Evolutionary conservation across 2,113 vertebrate species (phyloP).

Genomic region (Eulacestoma nigropectus): DNA sequence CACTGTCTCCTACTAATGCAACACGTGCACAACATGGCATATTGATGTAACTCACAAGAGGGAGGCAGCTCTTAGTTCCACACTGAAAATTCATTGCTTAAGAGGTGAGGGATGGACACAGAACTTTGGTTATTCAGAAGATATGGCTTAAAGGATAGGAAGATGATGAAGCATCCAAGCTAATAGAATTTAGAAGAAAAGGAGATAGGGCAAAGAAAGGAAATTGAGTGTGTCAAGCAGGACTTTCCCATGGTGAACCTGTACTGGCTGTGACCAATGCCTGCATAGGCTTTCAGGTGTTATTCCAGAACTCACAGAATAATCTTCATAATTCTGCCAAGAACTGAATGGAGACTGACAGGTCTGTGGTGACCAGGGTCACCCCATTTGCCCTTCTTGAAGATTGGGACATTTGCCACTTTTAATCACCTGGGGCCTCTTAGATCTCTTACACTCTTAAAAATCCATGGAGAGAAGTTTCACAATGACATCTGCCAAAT

Average conservation of each 20-base stretch:
- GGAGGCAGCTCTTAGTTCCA: background rate
- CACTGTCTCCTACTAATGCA: background rate
- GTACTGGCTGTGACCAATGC: background rate
- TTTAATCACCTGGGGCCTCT: background rate
- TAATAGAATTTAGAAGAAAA: background rate
- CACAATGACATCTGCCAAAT: background rate
- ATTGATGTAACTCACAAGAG: background rate
- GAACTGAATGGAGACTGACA: background rate
- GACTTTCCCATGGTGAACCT: background rate
- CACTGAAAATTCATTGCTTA: background rate
- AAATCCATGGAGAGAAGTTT: background rate
- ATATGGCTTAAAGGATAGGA: background rate
- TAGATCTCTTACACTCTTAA: background rate
- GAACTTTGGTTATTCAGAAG: background rate
- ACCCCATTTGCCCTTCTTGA: background rate
- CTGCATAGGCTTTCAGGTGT: background rate
- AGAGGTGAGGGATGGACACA: background rate
- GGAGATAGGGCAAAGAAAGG: background rate
- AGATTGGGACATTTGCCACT: background rate
- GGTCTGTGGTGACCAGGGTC: no score
- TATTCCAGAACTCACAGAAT: background rate
- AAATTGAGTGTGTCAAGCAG: background rate
- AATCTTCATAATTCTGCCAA: background rate
- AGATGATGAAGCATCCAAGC: background rate
- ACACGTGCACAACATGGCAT: fast-evolving